Evolutionary conservation across 2,797 vertebrate species (phyloP), one percentile per base, ranked within the genome.

Genomic region (Meriones psammophilus): DNA sequence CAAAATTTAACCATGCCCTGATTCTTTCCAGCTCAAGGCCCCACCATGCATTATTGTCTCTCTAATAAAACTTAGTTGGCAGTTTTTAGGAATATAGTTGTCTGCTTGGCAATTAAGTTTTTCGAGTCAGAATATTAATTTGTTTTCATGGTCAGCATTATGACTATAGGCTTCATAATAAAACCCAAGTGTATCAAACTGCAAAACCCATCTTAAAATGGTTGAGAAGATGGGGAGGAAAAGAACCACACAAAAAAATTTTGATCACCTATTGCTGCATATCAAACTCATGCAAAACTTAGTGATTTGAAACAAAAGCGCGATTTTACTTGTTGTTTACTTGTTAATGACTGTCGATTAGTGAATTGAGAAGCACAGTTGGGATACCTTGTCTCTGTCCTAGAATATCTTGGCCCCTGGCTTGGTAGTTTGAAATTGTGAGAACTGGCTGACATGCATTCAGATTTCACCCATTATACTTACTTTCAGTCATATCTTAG

Each of bases 11-110:
- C 94, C 96, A 92, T 79, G 88, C 94, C 68, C 69, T 97, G 85
- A 97, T 96, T 96, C 95, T 96, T 96, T 96, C 96, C 93, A 94
- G 86, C 94, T 95, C 14, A 1, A 97, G 94, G 92, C 95, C 89
- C 96, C 78, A 39, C 78, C 93, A 87, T 93, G 94, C 22, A 64
- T 58, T 94, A 74, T 62, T 96, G 90, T 86, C 92, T 97, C 36
- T 66, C 86, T 95, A 91, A 93, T 76, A 94, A 94, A 76, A 96
- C 50, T 93, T 95, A 81, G 92, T 91, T 93, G 95, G 88, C 96
- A 84, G 58, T 97, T 97, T 95, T 91, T 95, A 96, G 93, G 66
- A 97, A 96, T 96, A 96, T 92, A 93, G 85, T 58, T 97, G 94
- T 89, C 73, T 96, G 78, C 89, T 94, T 97, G 96, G 89, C 94